phyloP scores from a whole-genome alignment of 2,797 vertebrate genomes.

The Podargus strigoides region DNA sequence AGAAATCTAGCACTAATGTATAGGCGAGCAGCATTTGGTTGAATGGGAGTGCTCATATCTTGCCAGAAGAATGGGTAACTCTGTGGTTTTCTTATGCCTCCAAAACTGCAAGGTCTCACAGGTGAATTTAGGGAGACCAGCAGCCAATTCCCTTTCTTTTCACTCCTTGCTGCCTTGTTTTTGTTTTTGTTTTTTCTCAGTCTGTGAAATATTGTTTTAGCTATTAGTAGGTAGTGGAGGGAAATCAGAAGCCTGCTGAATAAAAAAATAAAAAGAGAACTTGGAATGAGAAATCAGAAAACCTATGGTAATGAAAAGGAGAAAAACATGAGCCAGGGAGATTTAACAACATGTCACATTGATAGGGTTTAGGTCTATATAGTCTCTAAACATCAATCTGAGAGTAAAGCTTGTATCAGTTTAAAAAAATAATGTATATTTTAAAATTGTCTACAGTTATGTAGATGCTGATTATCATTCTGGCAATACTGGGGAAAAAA shows the following conservation, averaged over 20 bases:
- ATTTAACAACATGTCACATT: not conserved
- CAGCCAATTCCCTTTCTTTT: not conserved
- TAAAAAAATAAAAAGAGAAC: not conserved
- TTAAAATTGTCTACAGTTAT: not conserved
- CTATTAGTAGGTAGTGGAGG: not conserved
- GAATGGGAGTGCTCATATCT: not conserved
- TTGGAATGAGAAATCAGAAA: not conserved
- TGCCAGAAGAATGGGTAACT: not conserved
- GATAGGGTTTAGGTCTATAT: not conserved
- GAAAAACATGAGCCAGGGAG: not conserved
- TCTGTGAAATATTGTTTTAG: not conserved
- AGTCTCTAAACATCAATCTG: slow-evolving; percentile 11
- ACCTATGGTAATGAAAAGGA: not conserved
- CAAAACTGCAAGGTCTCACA: not conserved
- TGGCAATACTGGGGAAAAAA: not conserved
- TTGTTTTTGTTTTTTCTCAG: not conserved
- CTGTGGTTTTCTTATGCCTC: not conserved
- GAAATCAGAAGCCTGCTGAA: not conserved
- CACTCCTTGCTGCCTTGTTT: not conserved
- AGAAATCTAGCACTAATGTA: not conserved
- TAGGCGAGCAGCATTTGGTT: not conserved
- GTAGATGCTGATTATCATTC: slow-evolving; percentile 7
- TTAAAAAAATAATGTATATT: slow-evolving; percentile 11
- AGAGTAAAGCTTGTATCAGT: slow-evolving; percentile 16
- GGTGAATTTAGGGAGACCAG: not conserved